Evolutionary conservation across 2,888 invertebrate genomes (phyloP).

Genomic region (Hedychridium roseum): DNA sequence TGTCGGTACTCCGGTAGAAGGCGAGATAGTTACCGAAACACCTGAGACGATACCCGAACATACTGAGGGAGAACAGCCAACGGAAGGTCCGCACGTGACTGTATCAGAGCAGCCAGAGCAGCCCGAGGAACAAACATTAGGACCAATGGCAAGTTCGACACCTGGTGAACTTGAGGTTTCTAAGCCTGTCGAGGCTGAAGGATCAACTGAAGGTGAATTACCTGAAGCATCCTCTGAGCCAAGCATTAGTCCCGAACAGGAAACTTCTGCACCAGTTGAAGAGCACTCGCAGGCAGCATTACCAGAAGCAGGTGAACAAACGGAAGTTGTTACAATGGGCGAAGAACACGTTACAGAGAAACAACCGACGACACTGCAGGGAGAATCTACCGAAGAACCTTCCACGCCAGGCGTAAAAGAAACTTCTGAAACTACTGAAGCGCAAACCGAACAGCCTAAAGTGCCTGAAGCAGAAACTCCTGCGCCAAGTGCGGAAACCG

Average conservation of each 20-base stretch:
- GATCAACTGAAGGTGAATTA: slow-evolving; percentile 19
- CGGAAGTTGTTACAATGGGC: no score
- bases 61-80: slow-evolving; percentile 9
- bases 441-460: background rate
- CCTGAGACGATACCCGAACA: slow-evolving; percentile 9
- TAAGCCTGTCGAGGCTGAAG: slow-evolving; percentile 2
- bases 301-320: no score
- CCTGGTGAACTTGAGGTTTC: no score
- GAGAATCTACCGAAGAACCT: slow-evolving; percentile 13
- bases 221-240: slow-evolving; percentile 14
- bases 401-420: slow-evolving; percentile 15
- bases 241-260: slow-evolving; percentile 15
- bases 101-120: no score
- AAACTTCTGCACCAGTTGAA: slow-evolving; percentile 8
- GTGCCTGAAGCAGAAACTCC: slow-evolving; percentile 7
- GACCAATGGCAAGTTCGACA: no score
- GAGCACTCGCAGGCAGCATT: slow-evolving; percentile 17
- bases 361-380: slow-evolving; percentile 10
- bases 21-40: slow-evolving; percentile 15
- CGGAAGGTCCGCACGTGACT: no score
- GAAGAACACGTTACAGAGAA: slow-evolving; percentile 13
- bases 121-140: no score
- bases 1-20: slow-evolving; percentile 9
- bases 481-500: background rate
- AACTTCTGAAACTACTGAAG: slow-evolving; percentile 7